Conservation (phyloP, 2,888 invertebrate species). For the Torymus texanus region DNA sequence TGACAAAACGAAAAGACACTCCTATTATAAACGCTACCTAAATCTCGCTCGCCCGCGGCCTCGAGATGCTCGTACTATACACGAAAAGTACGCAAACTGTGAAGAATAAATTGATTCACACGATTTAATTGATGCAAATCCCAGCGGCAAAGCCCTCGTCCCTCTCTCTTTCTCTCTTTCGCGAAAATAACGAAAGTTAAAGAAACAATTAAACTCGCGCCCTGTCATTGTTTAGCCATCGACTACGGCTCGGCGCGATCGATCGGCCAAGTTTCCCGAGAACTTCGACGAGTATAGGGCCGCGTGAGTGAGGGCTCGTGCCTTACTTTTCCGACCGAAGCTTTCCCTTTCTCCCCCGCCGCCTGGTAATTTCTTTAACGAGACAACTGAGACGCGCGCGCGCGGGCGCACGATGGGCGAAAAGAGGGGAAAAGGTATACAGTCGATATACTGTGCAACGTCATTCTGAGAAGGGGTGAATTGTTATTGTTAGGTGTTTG, state of each 20-base stretch:
- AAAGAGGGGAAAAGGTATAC: too few relatives aligned
- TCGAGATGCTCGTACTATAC: too few relatives aligned
- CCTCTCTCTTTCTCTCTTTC: slow-evolving; percentile 29
- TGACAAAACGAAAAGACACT: neutral
- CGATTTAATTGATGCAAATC: slow-evolving; percentile 48
- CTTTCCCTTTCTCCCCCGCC: neutral
- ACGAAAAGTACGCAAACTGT: slow-evolving; percentile 5
- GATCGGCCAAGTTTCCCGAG: slow-evolving; percentile 40
- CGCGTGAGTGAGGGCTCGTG: neutral
- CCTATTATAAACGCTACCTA: slow-evolving; percentile 12
- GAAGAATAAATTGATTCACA: slow-evolving; percentile 37
- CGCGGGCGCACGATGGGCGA: neutral
- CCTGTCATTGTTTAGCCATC: slow-evolving; percentile 51
- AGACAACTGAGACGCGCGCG: slow-evolving; percentile 57
- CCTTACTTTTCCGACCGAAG: slow-evolving; percentile 17
- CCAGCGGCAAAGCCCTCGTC: neutral
- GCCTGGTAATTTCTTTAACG: slow-evolving; percentile 60
- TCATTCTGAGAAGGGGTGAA: slow-evolving; percentile 17
- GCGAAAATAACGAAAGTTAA: slow-evolving; percentile 63
- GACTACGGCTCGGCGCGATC: slow-evolving; percentile 51
- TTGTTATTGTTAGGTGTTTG: slow-evolving; percentile 31
- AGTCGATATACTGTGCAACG: too few relatives aligned
- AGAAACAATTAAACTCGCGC: slow-evolving; percentile 62
- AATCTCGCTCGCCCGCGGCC: neutral
- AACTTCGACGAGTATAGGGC: slow-evolving; percentile 6